A percentile compares a stretch with the other conserved stretches of the same genome.
Conservation (phyloP, 1,140 invertebrate species). For the Babylonia areolata region DNA sequence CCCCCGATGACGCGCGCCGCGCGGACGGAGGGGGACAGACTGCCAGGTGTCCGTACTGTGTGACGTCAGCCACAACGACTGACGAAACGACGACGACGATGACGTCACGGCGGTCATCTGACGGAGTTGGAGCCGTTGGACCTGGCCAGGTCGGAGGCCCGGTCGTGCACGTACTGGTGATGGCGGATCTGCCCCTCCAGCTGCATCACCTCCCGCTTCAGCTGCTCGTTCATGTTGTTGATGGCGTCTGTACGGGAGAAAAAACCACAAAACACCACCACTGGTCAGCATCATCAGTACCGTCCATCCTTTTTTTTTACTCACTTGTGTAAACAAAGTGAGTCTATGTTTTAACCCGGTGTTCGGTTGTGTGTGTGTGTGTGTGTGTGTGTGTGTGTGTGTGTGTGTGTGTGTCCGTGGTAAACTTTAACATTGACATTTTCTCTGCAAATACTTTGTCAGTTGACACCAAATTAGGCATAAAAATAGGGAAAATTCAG, state of each 20-base stretch:
- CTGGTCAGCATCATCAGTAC: background rate
- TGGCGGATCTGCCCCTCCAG: slow-evolving; percentile 57
- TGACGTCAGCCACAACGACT: too few relatives aligned
- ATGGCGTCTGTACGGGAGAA: slow-evolving; percentile 57
- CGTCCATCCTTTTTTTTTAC: background rate
- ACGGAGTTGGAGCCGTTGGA: slow-evolving; percentile 16
- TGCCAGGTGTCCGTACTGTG: too few relatives aligned
- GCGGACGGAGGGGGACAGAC: too few relatives aligned
- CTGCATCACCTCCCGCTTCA: slow-evolving; percentile 54
- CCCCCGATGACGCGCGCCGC: too few relatives aligned
- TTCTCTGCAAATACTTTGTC: too few relatives aligned
- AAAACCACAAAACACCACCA: slow-evolving; percentile 1
- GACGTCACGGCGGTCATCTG: slow-evolving; percentile 30
- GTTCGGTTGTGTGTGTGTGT: background rate
- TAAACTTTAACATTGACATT: too few relatives aligned
- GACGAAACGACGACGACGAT: background rate
- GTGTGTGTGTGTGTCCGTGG: too few relatives aligned
- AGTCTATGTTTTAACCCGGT: too few relatives aligned
- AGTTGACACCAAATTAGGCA: too few relatives aligned
- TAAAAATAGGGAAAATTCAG: too few relatives aligned
- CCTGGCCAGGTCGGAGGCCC: background rate
- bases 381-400: too few relatives aligned
- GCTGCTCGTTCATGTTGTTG: slow-evolving; percentile 54
- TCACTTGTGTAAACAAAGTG: too few relatives aligned
- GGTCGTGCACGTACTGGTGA: slow-evolving; percentile 41